Evolutionary conservation across 2,113 vertebrate genomes (phyloP).

Genomic region (Carollia perspicillata): DNA sequence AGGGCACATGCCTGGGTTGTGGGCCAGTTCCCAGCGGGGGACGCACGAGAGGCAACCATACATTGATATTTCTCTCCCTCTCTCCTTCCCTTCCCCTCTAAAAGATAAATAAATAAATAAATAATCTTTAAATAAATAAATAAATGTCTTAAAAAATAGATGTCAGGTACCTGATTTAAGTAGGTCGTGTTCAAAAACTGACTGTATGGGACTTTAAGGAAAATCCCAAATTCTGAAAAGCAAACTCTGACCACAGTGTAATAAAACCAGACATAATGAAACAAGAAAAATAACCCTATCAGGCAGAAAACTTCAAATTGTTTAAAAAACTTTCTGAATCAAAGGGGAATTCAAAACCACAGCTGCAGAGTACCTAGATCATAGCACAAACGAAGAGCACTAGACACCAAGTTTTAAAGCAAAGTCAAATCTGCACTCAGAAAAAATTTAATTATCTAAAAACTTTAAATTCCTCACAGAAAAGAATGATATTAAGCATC

Average conservation of each 20-base stretch:
- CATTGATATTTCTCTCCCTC: too few species aligned
- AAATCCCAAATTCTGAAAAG: constrained; percentile 15
- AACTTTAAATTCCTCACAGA: not conserved
- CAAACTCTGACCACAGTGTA: not conserved
- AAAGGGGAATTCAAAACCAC: not conserved
- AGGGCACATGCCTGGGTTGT: too few species aligned
- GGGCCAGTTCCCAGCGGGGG: too few species aligned
- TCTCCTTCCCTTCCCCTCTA: too few species aligned
- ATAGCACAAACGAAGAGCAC: not conserved
- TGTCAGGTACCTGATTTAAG: not conserved
- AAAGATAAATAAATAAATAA: too few species aligned
- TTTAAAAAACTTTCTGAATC: not conserved
- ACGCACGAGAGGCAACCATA: too few species aligned
- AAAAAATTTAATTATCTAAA: not conserved
- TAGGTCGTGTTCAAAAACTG: not conserved
- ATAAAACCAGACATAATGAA: not conserved
- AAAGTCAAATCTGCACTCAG: not conserved
- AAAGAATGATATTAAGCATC: not conserved
- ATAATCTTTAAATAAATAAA: too few species aligned
- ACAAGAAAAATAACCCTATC: not conserved
- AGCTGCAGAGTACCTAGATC: not conserved
- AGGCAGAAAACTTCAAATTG: not conserved
- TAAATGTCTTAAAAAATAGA: not conserved
- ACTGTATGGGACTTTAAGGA: not conserved
- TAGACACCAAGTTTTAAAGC: not conserved